Percentiles rank a stretch among this genome's conserved stretches.
Conservation (phyloP, 2,888 invertebrate genomes). For the Fragum whitleyi region DNA sequence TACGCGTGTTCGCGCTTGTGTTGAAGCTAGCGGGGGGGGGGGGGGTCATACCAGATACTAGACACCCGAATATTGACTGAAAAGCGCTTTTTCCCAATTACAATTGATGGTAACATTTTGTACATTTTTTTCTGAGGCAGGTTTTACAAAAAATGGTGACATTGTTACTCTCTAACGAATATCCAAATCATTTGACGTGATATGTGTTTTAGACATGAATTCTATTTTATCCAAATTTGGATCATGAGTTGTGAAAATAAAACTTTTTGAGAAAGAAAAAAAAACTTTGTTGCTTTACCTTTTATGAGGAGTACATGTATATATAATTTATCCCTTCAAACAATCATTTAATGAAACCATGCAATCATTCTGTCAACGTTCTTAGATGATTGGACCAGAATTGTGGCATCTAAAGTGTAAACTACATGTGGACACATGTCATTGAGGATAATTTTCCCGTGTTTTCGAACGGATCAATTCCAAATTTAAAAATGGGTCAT, state of each 20-base stretch:
- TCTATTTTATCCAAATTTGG: not conserved
- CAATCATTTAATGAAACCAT: too few species aligned
- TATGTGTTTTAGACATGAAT: not conserved
- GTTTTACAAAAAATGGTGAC: not conserved
- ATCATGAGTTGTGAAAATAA: not conserved
- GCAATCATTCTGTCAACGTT: too few species aligned
- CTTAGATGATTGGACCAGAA: too few species aligned
- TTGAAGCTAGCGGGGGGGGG: not conserved
- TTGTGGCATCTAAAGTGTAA: too few species aligned
- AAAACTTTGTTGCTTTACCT: not conserved
- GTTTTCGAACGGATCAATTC: too few species aligned
- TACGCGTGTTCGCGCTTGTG: not conserved
- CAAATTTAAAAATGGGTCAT: too few species aligned
- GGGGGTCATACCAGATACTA: constrained; percentile 1
- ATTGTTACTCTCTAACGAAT: not conserved
- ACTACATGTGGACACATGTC: too few species aligned
- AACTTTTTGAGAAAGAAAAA: not conserved
- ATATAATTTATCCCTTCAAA: too few species aligned
- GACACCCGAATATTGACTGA: not conserved
- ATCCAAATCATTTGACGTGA: not conserved
- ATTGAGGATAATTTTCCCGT: too few species aligned
- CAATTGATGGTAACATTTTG: not conserved
- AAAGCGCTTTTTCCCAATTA: not conserved
- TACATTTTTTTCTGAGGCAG: not conserved
- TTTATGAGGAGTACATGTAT: not conserved